Evolutionary conservation across 2,797 vertebrate genomes (phyloP), one percentile per base, ranked within the genome.

Genomic region (Pithecia hirsuta): DNA sequence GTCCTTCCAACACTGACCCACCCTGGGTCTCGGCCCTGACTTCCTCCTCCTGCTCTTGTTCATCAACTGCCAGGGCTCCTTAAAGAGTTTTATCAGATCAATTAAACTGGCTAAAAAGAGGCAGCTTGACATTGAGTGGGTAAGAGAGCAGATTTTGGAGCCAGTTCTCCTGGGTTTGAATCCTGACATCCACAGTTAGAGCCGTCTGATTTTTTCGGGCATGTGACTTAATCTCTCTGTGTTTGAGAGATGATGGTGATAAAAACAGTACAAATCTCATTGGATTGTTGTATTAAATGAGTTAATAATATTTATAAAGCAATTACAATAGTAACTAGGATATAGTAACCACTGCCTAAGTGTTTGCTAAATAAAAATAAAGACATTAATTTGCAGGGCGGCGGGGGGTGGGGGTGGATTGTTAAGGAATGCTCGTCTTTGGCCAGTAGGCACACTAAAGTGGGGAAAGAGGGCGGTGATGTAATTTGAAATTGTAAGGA

Each of bases 21-120:
- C 92, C 79, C 92, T 57, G 90, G 93, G 84, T 93, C 96, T 81
- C 75, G 81, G 92, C 93, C 83, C 82, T 89, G 92, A 96, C 96
- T 96, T 97, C 97, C 95, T 97, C 96, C 94, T 97, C 97, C 96
- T 92, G 26, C 97, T 93, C 92, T 92, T 96, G 93, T 83, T 96
- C 80, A 96, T 97, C 95, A 39, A 93, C 94, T 97, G 97, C 97
- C 91, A 94, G 95, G 95, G 96, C 96, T 96, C 95, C 52, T 55
- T 55, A 55, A 55, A 55, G 52, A 98, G 67, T 72, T 72, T 72
- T 39, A 46, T 55, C 3, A 61, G 59, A 78, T 78, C 39, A 17
- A 4, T 87, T 9, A 70, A 44, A 41, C 55, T n/a, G 96, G 12
- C 30, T 22, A 44, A 64, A 78, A 30, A 55, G 57, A 67, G 92